Evolutionary conservation across 2,888 invertebrate species (phyloP), one percentile per base, ranked within the genome.

Genomic region (Acanthacorydalis orientalis): DNA sequence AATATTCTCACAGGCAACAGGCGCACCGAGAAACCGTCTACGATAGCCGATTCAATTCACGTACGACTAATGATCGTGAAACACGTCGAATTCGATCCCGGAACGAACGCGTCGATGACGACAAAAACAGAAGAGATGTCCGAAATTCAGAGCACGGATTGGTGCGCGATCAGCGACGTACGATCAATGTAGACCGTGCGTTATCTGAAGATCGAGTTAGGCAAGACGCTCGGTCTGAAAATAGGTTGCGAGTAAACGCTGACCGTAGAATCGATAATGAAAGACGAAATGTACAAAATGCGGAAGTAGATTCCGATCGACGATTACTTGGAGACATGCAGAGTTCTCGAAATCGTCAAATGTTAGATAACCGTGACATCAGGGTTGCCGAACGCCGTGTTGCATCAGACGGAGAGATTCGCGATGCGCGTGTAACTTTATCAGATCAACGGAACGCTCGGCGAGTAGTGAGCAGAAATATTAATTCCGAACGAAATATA

Each of bases 1-100:
- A 43, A 16, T 34, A 15, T 32, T 34, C 10, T 11, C 32, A 43
- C 34, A 33, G 34, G 7, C 33, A 34, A 33, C 32, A n/a, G 12
- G 23, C 34, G 11, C 47, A 47, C 42, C 47, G 47, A 10, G 47
- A 47, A 10, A 47, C 43, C 9, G 33, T 35, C 16, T 47, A 47
- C 43, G 47, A 47, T n/a, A 47, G 47, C 33, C 33, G 47, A 34
- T 47, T 47, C 34, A 47, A 47, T 42, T 47, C 47, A 16, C 42
- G 47, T 31, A 47, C 47, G n/a, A 47, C 47, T 12, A 47, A 47
- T 16, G 47, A 47, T 14, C 38, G 47, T 35, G 47, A 39, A 47
- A n/a, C 31, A 39, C 9, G 32, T 2, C 7, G 7, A 4, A 31
- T 8, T 32, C 32, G 42, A 42, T 11, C 11, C 42, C 15, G 43